Evolutionary conservation across 2,113 vertebrate species (phyloP), one percentile per base, ranked within the genome.

Genomic region (Rhinichthys klamathensis): DNA sequence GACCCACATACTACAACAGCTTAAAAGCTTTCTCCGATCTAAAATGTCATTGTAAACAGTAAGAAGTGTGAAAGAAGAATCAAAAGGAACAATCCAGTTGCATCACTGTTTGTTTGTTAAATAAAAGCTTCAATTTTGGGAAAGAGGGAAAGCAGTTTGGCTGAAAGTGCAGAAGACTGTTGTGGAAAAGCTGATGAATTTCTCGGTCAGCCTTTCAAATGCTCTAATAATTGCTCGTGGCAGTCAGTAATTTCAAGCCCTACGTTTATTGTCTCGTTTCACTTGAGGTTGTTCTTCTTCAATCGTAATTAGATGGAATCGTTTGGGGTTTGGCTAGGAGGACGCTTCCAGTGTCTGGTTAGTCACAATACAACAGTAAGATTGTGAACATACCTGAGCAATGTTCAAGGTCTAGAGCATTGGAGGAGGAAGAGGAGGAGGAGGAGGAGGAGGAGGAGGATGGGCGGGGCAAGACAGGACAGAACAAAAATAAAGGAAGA

Each of bases 341-440:
- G 90, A 96, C 95, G 95, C 95, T 93, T 96, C 96, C 96, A 95
- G 96, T 93, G 93, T 95, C 96, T 96, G 95, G 97, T 99, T 98
- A 98, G 96, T 97, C 96, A 97, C 96, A 97, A 96, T 96, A 97
- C 96, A 97, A 96, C 95, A 97, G 96, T 94, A 96, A 97, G 96
- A 96, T 96, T 96, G 96, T 96, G 96, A 96, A 99, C 98, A 98
- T 99, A 99, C 98, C 98, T 99, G 98, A 96, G 97, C 97, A 99
- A 99, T 99, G 97, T 99, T 99, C 98, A 99, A 97, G 97, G 98
- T 99, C 98, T 99, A 99, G 96, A 98, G 97, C 98, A 88, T 82
- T 88, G 89, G 84, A 58, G 89, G 86, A 82, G 78, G 96, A 95
- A 80, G 83, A 95, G 88, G 83, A 49, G 88, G 85, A 80, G 75